A percentile compares a stretch with the other conserved stretches of the same genome.
Evolutionary conservation across 37 sponge, comb jelly and placozoan genomes (phyloP).

Genomic region (Tethya wilhelma): DNA sequence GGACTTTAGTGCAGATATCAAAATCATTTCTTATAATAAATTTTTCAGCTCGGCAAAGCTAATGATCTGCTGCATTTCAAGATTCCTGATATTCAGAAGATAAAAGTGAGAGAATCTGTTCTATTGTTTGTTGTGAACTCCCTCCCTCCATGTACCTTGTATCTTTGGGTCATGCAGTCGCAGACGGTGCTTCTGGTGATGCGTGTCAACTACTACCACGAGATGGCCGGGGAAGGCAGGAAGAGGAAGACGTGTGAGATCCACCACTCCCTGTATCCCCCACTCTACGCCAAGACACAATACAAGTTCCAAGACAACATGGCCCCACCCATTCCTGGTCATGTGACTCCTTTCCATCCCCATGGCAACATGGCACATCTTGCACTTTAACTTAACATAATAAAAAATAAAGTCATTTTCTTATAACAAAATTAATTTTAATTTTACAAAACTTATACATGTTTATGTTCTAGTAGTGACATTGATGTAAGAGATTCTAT

Average conservation of each 20-base stretch:
- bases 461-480: background rate
- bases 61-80: slow-evolving; percentile 63
- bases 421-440: background rate
- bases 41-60: background rate
- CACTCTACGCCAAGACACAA: slow-evolving; percentile 52
- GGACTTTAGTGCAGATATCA: too few species aligned
- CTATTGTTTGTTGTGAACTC: background rate
- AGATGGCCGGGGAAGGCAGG: background rate
- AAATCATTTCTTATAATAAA: too few species aligned
- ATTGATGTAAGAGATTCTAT: background rate
- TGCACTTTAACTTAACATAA: too few species aligned
- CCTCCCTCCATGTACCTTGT: background rate
- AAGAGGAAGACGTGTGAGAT: background rate
- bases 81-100: slow-evolving; percentile 76
- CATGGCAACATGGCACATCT: too few species aligned
- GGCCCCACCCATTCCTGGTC: background rate
- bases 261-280: slow-evolving; percentile 21
- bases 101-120: slow-evolving; percentile 36
- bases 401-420: too few species aligned
- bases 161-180: background rate
- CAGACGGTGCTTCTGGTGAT: slow-evolving; percentile 10
- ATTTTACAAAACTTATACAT: background rate
- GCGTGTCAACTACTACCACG: background rate
- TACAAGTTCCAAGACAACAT: too few species aligned
- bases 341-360: too few species aligned